Base-by-base conservation (phyloP, 2,888 invertebrate genomes). In the Neoascia interrupta region DNA sequence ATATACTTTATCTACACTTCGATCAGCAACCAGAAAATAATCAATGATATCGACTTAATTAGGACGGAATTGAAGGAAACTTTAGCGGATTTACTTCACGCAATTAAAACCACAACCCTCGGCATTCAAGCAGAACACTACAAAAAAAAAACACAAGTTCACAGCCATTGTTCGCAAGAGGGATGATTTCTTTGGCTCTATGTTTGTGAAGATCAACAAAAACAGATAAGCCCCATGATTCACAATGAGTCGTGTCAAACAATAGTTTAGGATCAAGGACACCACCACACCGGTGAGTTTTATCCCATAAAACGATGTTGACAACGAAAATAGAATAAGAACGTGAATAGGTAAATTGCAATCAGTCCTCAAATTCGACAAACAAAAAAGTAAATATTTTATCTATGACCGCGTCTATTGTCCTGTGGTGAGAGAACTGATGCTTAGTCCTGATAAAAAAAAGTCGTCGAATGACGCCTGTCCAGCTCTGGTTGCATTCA, bases 61-160 rank as follows among this genome's bases (percentile, higher is more conserved):
- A 79, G 73, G 64, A 79, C 43, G 60, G 51, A 37, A 51, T 58
- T n/a, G 60, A 53, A 64, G 13, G 39, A 56, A 66, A 73, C 49
- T 73, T 79, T 73, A 73, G 68, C 73, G 79, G 73, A 79, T 73
- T 79, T 79, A 73, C 73, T 79, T 73, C 68, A 73, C 66, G 79
- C 73, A 79, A 79, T 79, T 79, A 79, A 79, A 79, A 73, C 66
- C 66, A 61, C 73, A 73, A 49, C 79, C 79, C 73, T 73, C 60
- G n/a, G 45, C 18, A n/a, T 54, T 61, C 31, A 41, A 26, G 45
- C 31, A 31, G 10, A 31, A n/a, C 10, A 31, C 4, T 8, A 63
- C 8, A n/a, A 21, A 36, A 10, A 61, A 39, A 16, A 39, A 53
- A 61, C 45, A 54, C 18, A 13, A 41, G 28, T 51, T 79, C 76